Conservation (phyloP, 2,113 vertebrate genomes). For the Nesoenas mayeri region DNA sequence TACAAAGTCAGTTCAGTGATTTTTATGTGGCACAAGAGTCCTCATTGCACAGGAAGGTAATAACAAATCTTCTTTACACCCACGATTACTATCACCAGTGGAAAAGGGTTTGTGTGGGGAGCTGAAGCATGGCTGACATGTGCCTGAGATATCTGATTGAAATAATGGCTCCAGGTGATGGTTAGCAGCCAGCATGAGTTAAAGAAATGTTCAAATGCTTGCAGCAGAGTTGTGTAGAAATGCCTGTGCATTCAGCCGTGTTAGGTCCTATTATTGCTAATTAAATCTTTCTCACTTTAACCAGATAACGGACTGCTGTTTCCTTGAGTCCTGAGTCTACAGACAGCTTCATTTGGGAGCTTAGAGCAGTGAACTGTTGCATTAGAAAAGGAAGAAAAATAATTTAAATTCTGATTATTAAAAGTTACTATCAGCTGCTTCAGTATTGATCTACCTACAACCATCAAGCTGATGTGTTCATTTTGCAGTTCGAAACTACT, state of each 20-base stretch:
- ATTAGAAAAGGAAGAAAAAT: not conserved
- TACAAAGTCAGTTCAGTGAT: not conserved
- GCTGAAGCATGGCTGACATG: not conserved
- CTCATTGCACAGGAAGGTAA: not conserved
- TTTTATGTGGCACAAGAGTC: not conserved
- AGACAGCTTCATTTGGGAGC: not conserved
- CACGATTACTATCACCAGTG: conserved; percentile 14
- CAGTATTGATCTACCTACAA: not conserved
- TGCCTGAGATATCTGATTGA: not conserved
- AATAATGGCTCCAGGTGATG: conserved; percentile 6
- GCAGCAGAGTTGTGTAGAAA: not conserved
- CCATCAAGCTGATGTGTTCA: not conserved
- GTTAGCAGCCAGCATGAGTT: not conserved
- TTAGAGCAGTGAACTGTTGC: not conserved
- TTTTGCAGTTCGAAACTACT: not conserved
- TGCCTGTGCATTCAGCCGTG: not conserved
- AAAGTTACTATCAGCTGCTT: not conserved
- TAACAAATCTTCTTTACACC: not conserved
- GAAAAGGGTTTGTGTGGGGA: not conserved
- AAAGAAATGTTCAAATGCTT: not conserved
- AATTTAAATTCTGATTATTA: not conserved
- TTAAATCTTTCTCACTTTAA: not conserved
- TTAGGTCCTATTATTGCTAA: not conserved
- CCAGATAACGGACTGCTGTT: not conserved
- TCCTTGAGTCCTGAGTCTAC: not conserved